phyloP scores from a whole-genome alignment of 2,888 invertebrate species.

The Apocheima hispidaria region DNA sequence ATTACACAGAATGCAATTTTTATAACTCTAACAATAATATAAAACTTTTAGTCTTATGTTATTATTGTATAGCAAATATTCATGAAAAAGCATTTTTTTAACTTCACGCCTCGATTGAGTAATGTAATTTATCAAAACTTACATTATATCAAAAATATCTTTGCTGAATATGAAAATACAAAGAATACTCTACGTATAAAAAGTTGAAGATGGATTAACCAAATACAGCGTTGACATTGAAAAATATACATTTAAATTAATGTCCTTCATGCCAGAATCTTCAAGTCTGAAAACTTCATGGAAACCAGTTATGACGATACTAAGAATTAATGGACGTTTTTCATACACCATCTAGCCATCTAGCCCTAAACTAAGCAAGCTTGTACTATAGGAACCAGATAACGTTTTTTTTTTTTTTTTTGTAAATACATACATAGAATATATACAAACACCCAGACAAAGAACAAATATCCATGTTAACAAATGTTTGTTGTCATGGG shows the following conservation, averaged over 20 bases:
- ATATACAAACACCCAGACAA: no score
- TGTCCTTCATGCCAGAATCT: no score
- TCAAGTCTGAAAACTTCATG: no score
- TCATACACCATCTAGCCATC: no score
- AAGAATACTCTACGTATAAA: background rate
- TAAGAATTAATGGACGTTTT: no score
- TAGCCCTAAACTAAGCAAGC: no score
- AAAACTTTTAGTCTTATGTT: background rate
- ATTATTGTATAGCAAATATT: conserved; percentile 1
- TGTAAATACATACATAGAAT: no score
- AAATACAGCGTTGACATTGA: background rate
- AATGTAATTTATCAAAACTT: conserved; percentile 12
- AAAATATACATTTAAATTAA: background rate
- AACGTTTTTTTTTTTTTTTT: no score
- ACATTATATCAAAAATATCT: background rate
- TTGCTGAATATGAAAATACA: background rate
- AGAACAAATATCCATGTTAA: no score
- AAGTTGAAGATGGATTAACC: background rate
- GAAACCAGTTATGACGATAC: no score
- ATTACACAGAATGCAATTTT: background rate
- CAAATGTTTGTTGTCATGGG: no score
- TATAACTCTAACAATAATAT: background rate
- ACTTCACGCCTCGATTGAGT: background rate
- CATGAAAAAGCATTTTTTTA: background rate
- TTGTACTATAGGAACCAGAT: no score